phyloP scores from a whole-genome alignment of 2,113 vertebrate genomes.

The Tenrec ecaudatus region DNA sequence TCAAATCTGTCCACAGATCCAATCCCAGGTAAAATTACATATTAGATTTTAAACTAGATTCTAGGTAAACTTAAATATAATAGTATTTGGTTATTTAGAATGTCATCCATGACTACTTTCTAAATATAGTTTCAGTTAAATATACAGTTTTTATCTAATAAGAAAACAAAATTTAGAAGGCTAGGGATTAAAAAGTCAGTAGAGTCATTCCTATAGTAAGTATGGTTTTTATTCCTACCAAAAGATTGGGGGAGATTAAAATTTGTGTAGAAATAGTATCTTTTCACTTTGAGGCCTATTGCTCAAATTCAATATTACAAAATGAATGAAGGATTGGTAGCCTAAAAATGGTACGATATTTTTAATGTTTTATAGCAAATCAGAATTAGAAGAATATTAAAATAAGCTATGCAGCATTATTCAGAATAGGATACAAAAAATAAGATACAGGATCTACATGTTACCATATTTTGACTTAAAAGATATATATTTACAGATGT shows the following conservation, averaged over 20 bases:
- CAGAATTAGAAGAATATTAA: neutral
- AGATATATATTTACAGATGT: neutral
- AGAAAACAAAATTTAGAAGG: neutral
- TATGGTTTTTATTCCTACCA: neutral
- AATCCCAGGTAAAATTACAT: neutral
- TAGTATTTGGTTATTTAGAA: slow-evolving; percentile 26
- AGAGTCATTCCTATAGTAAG: neutral
- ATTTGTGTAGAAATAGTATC: neutral
- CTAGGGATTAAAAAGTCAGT: neutral
- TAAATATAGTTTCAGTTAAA: neutral
- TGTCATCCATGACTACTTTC: neutral
- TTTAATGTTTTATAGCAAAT: neutral
- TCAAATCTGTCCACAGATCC: neutral
- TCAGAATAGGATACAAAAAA: neutral
- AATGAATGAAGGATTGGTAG: neutral
- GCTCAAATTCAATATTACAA: neutral
- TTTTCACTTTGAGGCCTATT: neutral
- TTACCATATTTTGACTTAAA: neutral
- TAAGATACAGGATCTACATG: neutral
- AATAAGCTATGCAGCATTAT: slow-evolving; percentile 27
- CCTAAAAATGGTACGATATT: neutral
- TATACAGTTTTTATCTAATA: neutral
- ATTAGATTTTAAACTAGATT: neutral
- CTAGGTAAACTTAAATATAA: neutral
- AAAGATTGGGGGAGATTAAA: neutral